These are phyloP conservation scores for Scaptomyza montana DNA, from an alignment of 1,140 invertebrate genomes.

Conservation along the genomic window DNA sequence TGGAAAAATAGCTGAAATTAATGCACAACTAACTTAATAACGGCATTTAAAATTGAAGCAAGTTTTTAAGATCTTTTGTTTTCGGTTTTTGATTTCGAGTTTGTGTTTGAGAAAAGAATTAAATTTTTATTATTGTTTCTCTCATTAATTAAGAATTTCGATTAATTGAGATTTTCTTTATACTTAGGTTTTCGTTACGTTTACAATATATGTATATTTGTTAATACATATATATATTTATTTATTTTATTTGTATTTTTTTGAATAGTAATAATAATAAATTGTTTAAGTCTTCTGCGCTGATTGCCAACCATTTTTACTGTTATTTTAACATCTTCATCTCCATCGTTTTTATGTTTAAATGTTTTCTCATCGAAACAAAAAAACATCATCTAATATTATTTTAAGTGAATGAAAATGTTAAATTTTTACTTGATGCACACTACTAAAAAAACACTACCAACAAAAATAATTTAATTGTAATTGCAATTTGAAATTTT, in stretches of 20 bases:
- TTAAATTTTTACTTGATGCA: constrained; percentile 35
- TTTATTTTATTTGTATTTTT: background rate
- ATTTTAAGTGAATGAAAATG: constrained; percentile 18
- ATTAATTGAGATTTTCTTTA: constrained; percentile 53
- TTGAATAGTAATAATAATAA: constrained; percentile 60
- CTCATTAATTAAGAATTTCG: background rate
- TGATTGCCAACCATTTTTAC: constrained; percentile 74
- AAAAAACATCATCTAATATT: constrained; percentile 21
- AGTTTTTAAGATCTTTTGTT: constrained; percentile 24
- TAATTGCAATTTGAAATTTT: constrained; percentile 36
- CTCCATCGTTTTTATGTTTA: constrained; percentile 23
- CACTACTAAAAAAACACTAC: constrained; percentile 18
- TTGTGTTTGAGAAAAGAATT: constrained; percentile 3
- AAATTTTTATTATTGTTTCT: constrained; percentile 4
- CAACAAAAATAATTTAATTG: constrained; percentile 66
- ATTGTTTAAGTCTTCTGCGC: constrained; percentile 81
- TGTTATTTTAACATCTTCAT: constrained; percentile 17
- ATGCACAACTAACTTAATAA: constrained; percentile 18
- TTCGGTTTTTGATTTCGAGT: constrained; percentile 29
- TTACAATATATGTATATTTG: constrained; percentile 16
- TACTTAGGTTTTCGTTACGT: constrained; percentile 31
- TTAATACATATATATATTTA: constrained; percentile 34
- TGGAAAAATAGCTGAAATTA: constrained; percentile 26
- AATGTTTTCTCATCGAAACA: constrained; percentile 6
- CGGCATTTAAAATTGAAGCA: constrained; percentile 28